Base-by-base conservation (phyloP, 2,888 invertebrate genomes). In the Diplolepis rosae region DNA sequence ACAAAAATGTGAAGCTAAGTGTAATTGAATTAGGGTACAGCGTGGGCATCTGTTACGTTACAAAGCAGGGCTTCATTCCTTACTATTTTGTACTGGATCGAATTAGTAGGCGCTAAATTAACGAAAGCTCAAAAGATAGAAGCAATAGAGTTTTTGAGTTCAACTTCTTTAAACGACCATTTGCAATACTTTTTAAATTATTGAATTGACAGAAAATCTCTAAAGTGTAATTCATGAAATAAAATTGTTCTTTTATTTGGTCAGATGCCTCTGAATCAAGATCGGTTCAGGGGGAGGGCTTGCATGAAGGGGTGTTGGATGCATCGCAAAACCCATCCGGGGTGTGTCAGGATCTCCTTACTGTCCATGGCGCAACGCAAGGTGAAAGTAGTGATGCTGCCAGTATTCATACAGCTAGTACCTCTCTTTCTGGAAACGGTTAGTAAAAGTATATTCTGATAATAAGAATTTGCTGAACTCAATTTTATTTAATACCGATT, bases 371-470 rank as follows among this genome's bases (percentile, higher is more conserved):
- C 71, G 73, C 84, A 52, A 78, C 79, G 0, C 86, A 85, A 75
- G 83, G 84, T 32, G 88, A 88, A 71, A 81, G 87, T 71, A 86
- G 85, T 65, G 89, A 88, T 80, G 87, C 84, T 70, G 80, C 85
- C 66, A 89, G 88, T 73, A 83, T 87, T 76, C 87, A 84, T 54
- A 88, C 88, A 70, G 87, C 87, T 56, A 88, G 88, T 70, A 88
- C 88, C 24, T 88, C 87, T 11, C 80, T 85, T 68, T 88, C 88
- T 69, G 88, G 88, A 67, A 87, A 89, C 82, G 88, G 88, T 88
- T 72, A 83, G 78, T 73, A 71, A 35, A 28, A 56, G 65, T 39
- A 32, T 56, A 30, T 35, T 4, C 0, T 32, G 52, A 66, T 22
- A n/a, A 28, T 30, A 5, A 39, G n/a, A 35, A 42, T 13, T 51